Evolutionary conservation across 2,888 invertebrate species (phyloP).

Genomic region (Melanargia galathea): DNA sequence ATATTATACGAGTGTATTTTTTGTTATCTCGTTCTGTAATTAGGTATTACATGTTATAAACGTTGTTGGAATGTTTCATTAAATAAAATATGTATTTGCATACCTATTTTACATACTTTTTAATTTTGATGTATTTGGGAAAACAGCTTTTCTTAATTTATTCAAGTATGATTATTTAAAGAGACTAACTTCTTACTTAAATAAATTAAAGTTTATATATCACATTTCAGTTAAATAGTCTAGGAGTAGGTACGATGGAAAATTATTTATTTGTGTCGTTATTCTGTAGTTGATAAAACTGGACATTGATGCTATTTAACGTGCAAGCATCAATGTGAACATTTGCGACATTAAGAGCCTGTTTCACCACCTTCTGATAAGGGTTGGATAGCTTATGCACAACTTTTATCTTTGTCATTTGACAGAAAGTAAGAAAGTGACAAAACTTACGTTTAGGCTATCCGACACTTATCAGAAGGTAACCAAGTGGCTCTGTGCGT

Average conservation of each 20-base stretch:
- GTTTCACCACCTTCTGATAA: background rate
- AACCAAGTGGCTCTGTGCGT: slow-evolving; percentile 38
- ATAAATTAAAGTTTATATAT: background rate
- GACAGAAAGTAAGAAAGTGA: no score
- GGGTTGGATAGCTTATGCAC: no score
- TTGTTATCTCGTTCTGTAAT: slow-evolving; percentile 6
- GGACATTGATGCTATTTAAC: no score
- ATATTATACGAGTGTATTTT: slow-evolving; percentile 3
- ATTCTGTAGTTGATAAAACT: no score
- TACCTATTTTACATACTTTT: background rate
- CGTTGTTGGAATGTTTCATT: background rate
- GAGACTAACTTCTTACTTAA: background rate
- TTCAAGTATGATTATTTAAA: no score
- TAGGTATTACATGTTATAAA: background rate
- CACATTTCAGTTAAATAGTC: no score
- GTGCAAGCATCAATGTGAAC: no score
- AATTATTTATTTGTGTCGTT: no score
- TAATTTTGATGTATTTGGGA: background rate
- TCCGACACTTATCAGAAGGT: slow-evolving; percentile 33
- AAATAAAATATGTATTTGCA: background rate
- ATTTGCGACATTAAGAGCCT: background rate
- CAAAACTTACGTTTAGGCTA: no score
- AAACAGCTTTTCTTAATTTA: background rate
- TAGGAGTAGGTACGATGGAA: no score
- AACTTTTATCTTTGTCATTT: no score